Conservation (phyloP, 2,888 invertebrate genomes). For the Cantharis rustica region DNA sequence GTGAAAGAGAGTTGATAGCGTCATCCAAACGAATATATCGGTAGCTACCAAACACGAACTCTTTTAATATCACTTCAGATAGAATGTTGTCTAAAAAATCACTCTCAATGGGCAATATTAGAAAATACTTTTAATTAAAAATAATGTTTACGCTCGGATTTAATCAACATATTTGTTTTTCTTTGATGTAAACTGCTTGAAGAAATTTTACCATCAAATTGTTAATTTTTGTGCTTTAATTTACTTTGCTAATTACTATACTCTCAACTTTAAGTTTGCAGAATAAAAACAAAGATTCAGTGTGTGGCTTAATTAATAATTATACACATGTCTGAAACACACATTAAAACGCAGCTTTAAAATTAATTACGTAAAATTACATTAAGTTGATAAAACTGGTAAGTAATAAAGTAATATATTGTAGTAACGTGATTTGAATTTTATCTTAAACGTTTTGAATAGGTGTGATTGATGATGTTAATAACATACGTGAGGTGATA, state of each 20-base stretch:
- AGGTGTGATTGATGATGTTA: neutral
- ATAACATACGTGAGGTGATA: neutral
- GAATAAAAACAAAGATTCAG: neutral
- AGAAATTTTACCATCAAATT: neutral
- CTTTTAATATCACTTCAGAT: neutral
- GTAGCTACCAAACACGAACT: conserved; percentile 17
- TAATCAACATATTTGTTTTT: neutral
- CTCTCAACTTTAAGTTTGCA: neutral
- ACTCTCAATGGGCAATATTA: neutral
- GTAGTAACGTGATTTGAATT: neutral
- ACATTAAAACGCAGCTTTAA: neutral
- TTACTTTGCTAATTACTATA: neutral
- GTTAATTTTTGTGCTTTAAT: neutral
- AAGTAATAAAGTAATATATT: neutral
- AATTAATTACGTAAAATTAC: neutral
- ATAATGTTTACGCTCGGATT: neutral
- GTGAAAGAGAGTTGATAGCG: conserved; percentile 24
- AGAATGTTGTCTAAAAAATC: neutral
- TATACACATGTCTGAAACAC: neutral
- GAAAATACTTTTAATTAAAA: neutral
- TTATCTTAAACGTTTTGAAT: neutral
- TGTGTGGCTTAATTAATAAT: neutral
- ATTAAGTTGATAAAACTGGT: neutral
- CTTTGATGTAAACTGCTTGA: neutral
- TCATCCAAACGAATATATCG: conserved; percentile 22